Evolutionary conservation across 2,113 vertebrate species (phyloP).

Genomic region (Sphaerodactylus townsendi): DNA sequence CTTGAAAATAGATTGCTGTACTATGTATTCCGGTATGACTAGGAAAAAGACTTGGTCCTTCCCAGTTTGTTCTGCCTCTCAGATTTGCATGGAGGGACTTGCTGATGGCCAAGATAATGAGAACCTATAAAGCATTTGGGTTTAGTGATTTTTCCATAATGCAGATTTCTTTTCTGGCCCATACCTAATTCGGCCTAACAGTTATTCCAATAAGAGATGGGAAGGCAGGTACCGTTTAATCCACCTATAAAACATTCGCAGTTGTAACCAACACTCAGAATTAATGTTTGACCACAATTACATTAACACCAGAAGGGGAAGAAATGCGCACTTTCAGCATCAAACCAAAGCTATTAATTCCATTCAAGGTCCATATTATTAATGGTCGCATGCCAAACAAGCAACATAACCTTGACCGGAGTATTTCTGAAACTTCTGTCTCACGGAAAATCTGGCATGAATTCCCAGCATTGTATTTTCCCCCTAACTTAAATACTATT

Average conservation of each 20-base stretch:
- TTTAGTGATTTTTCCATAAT: neutral
- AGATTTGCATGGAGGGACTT: neutral
- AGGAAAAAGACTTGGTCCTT: neutral
- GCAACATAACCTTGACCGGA: neutral
- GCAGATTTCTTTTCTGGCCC: neutral
- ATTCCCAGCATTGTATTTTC: neutral
- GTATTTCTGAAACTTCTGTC: neutral
- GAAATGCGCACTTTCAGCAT: neutral
- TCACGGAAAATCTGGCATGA: neutral
- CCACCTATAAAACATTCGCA: constrained; percentile 21
- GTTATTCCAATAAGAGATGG: constrained; percentile 14
- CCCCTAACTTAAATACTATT: neutral
- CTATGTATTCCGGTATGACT: neutral
- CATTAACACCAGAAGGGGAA: neutral
- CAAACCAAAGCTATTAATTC: neutral
- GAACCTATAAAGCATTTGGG: constrained; percentile 15
- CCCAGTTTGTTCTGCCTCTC: neutral
- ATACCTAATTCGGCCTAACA: constrained; percentile 2
- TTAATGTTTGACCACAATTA: constrained; percentile 13
- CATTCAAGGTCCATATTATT: neutral
- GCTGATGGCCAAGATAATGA: neutral
- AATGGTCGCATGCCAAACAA: neutral
- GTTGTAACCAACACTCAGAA: constrained; percentile 18
- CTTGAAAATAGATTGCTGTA: constrained; percentile 13
- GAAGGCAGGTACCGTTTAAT: constrained; percentile 16